Percentiles rank a stretch among this genome's conserved stretches.
These are phyloP conservation scores for Ips typographus DNA, from an alignment of 1,140 invertebrate species.

Conservation along the genomic window DNA sequence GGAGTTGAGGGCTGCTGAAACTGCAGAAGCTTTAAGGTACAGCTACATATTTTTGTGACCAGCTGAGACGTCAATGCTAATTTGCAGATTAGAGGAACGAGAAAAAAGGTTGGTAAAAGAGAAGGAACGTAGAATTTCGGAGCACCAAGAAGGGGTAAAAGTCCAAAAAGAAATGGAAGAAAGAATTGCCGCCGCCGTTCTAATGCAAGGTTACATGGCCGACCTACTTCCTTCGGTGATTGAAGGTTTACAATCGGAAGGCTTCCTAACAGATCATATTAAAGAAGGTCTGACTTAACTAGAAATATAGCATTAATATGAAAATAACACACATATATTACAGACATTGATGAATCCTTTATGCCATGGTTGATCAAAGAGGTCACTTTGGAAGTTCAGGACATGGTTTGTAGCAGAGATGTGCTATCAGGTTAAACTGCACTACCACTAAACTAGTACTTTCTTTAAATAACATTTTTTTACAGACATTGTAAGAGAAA, in stretches of 20 bases:
- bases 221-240: conserved; percentile 82
- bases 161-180: conserved; percentile 72
- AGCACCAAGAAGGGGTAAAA: conserved; percentile 58
- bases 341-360: conserved; percentile 71
- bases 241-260: conserved; percentile 74
- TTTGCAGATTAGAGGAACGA: conserved; percentile 63
- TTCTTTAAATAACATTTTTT: conserved; percentile 7
- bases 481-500: conserved; percentile 72
- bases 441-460: neutral
- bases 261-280: conserved; percentile 72
- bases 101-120: conserved; percentile 60
- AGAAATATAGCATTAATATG: conserved; percentile 18
- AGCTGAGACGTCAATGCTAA: neutral
- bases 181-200: conserved; percentile 75
- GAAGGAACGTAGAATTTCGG: conserved; percentile 59
- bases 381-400: conserved; percentile 76
- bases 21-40: conserved; percentile 69
- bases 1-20: conserved; percentile 76
- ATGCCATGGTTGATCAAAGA: conserved; percentile 87
- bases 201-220: conserved; percentile 79
- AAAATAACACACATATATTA: neutral
- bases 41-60: neutral
- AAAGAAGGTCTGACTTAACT: conserved; percentile 58
- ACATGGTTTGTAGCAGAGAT: conserved; percentile 74
- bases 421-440: conserved; percentile 66